Conservation (phyloP, 2,797 vertebrate species). For the Sebastes alutus region DNA sequence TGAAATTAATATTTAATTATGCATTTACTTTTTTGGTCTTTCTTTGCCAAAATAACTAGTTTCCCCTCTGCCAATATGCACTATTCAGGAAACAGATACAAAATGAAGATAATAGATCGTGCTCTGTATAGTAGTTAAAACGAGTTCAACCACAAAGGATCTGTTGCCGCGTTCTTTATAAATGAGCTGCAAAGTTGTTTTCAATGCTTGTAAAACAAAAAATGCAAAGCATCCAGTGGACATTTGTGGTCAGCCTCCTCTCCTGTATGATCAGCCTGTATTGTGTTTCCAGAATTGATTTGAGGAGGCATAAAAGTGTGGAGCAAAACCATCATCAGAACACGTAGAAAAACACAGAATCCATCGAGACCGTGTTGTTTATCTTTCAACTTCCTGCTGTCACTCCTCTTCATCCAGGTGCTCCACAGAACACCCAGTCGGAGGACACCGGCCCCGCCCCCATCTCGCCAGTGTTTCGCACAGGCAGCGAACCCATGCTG, state of each 20-base stretch:
- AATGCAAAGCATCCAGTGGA: not conserved
- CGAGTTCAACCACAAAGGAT: not conserved
- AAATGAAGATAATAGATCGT: not conserved
- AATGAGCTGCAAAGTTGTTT: not conserved
- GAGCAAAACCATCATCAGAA: not conserved
- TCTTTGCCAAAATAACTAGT: not conserved
- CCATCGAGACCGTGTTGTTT: not conserved
- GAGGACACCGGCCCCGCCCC: constrained; percentile 56
- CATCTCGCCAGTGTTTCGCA: constrained; percentile 85
- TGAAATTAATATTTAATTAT: not conserved
- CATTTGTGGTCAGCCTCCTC: not conserved
- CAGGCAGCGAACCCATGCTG: constrained; percentile 88
- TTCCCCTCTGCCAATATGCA: not conserved
- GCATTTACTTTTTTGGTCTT: not conserved
- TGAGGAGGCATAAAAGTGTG: not conserved
- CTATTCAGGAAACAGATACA: not conserved
- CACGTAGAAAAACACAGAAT: not conserved
- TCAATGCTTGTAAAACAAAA: not conserved
- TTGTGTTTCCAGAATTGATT: not conserved
- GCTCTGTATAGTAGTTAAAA: not conserved
- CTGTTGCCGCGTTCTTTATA: not conserved
- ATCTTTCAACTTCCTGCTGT: not conserved
- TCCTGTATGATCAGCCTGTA: not conserved
- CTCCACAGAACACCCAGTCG: constrained; percentile 33
- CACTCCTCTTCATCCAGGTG: constrained; percentile 59